Base-by-base conservation (phyloP, 2,797 vertebrate species). In the Nyctibius grandis region DNA sequence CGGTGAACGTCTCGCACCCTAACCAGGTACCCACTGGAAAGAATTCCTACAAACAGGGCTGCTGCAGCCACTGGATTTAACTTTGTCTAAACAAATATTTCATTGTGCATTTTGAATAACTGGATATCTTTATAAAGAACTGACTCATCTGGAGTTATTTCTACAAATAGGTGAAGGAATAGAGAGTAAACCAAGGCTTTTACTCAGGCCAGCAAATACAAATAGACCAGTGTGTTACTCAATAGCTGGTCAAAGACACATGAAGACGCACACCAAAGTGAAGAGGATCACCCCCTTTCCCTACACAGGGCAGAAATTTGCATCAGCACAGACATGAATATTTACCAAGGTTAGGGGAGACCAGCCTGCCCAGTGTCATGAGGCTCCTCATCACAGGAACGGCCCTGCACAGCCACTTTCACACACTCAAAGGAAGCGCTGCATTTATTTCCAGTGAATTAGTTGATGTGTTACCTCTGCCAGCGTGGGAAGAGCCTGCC, bases 351-450 rank as follows among this genome's bases (percentile, higher is more conserved):
- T 44, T 34, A 64, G 33, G 42, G 44, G 45, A 63, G 20, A 53
- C 9, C 47, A 34, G 29, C n/a, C 60, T 26, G 17, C 31, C 42
- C 12, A 5, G 20, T 38, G n/a, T 22, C 20, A 33, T 4, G 17
- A 42, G 18, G 38, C 38, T 56, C 31, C 47, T 70, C 34, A 21
- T n/a, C 16, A 10, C 0, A 1, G 64, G 40, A 67, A 82, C 0
- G 0, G 19, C 48, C 29, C 18, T 5, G 0, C 36, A 25, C 44
- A 36, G 38, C 33, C 6, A 2, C 38, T 61, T 57, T 28, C 0
- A 1, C 33, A 26, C 42, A 26, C 36, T 61, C 36, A 26, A 29
- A 50, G 9, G 8, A 54, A 40, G 17, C 4, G 14, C 54, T 50
- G 31, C 12, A 4, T 45, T 29, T 45, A 34, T 76, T 67, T 56